phyloP scores from a whole-genome alignment of 2,797 vertebrate species.

The Brotula barbata region DNA sequence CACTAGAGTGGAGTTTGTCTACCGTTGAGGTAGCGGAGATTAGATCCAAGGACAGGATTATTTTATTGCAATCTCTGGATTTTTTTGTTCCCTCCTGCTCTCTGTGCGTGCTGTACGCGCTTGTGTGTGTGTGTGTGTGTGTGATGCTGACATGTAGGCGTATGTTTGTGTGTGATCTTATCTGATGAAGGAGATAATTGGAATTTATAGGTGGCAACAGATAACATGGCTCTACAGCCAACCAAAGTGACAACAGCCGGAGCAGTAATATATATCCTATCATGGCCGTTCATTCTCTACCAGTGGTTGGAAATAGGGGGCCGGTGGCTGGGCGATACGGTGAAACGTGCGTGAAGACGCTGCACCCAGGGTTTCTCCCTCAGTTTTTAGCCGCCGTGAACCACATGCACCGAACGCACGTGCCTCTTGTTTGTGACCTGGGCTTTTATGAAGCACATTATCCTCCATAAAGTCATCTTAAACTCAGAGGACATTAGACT shows the following conservation, averaged over 20 bases:
- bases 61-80: conserved; percentile 45
- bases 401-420: background rate
- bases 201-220: conserved; percentile 71
- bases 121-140: conserved; percentile 31
- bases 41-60: conserved; percentile 67
- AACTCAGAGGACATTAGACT: conserved; percentile 35
- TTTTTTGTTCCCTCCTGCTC: conserved; percentile 35
- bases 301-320: conserved; percentile 53
- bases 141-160: conserved; percentile 21
- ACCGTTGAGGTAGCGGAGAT: conserved; percentile 51
- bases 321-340: conserved; percentile 18
- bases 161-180: conserved; percentile 55
- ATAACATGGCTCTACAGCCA: conserved; percentile 55
- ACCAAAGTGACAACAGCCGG: conserved; percentile 41
- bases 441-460: conserved; percentile 33
- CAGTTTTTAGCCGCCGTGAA: conserved; percentile 21
- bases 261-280: conserved; percentile 51
- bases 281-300: conserved; percentile 50
- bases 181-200: conserved; percentile 68
- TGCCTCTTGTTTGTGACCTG: conserved; percentile 11
- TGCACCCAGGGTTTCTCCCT: conserved; percentile 28
- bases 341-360: conserved; percentile 13
- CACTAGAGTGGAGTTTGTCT: conserved; percentile 64
- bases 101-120: conserved; percentile 27
- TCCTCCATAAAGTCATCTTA: conserved; percentile 27